Conservation (phyloP, 2,797 vertebrate species). For the Myotis findleyi region DNA sequence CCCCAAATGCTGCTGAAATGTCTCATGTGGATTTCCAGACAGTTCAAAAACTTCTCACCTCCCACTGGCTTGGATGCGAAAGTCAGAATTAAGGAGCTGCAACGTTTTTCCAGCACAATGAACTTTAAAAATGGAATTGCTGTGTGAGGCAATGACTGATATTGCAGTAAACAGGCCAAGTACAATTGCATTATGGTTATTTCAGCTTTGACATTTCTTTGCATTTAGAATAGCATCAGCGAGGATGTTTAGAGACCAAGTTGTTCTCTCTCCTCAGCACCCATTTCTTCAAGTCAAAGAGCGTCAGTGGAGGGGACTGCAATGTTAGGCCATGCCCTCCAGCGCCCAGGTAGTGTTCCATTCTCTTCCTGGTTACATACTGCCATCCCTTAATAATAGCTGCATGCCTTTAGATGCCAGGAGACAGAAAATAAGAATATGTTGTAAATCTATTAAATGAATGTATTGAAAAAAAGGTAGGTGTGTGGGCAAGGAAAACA, state of each 20-base stretch:
- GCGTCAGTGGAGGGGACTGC: conserved; percentile 23
- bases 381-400: neutral
- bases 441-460: neutral
- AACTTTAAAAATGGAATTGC: conserved; percentile 80
- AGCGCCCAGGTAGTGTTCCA: conserved; percentile 25
- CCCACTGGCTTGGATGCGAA: conserved; percentile 66
- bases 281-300: conserved; percentile 69
- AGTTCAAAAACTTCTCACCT: conserved; percentile 77
- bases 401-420: neutral
- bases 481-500: neutral
- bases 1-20: neutral
- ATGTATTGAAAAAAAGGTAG: no score
- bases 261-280: conserved; percentile 74
- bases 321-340: conserved; percentile 51
- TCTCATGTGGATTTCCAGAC: conserved; percentile 56
- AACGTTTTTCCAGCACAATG: conserved; percentile 74
- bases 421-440: neutral
- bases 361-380: neutral
- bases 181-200: conserved; percentile 84
- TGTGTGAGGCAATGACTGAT: conserved; percentile 77
- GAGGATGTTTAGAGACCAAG: conserved; percentile 68
- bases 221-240: conserved; percentile 77
- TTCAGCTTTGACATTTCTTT: conserved; percentile 87
- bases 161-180: conserved; percentile 85
- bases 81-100: conserved; percentile 69